A percentile compares a stretch with the other conserved stretches of the same genome.
phyloP scores from a whole-genome alignment of 2,797 vertebrate species.

The Dicrostonyx torquatus region DNA sequence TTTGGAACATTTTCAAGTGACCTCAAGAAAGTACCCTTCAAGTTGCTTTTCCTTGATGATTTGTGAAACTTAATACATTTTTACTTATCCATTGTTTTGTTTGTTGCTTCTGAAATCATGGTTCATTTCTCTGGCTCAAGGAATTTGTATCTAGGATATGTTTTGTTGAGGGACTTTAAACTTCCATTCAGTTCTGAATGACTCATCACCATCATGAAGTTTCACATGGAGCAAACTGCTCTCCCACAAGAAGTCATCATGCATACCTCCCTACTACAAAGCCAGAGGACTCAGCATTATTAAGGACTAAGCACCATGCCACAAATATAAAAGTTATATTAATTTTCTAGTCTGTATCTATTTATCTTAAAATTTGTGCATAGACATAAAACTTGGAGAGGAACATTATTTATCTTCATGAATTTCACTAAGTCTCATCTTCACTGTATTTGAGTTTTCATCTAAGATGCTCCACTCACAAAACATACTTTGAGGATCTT shows the following conservation, averaged over 20 bases:
- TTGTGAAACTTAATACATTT: background rate
- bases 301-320: background rate
- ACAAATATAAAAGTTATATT: background rate
- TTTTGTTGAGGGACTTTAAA: background rate
- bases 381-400: background rate
- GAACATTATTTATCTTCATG: background rate
- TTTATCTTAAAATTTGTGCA: background rate
- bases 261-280: background rate
- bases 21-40: background rate
- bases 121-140: background rate
- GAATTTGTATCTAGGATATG: background rate
- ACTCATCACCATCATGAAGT: background rate
- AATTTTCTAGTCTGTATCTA: background rate
- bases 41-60: background rate
- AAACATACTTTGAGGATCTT: background rate
- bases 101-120: background rate
- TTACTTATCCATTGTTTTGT: background rate
- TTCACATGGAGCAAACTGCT: background rate
- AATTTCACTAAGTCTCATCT: background rate
- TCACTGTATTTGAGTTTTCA: background rate
- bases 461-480: background rate
- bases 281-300: background rate
- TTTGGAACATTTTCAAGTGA: background rate
- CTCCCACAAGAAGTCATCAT: background rate
- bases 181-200: background rate